Conservation (phyloP, 2,888 invertebrate genomes). For the Caenorhabditis imperialis region DNA sequence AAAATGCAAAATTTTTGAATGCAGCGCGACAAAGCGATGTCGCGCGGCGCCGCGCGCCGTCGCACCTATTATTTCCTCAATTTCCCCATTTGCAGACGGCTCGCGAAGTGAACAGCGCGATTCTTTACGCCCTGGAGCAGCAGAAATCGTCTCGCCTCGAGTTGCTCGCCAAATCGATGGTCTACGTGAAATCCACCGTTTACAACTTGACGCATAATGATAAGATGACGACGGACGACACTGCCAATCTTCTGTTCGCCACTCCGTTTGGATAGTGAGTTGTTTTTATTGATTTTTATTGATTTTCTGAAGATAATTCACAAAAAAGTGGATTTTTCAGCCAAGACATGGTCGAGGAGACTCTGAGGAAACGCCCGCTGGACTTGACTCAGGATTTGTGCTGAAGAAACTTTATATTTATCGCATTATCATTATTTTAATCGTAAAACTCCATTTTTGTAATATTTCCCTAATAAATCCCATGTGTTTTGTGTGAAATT, state of each 20-base stretch:
- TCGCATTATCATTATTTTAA: neutral
- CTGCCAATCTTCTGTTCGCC: constrained; percentile 10
- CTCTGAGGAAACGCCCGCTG: neutral
- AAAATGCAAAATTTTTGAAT: too few relatives aligned
- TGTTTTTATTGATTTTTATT: neutral
- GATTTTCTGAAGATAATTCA: neutral
- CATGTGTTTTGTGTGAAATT: constrained; percentile 1
- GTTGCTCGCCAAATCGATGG: constrained; percentile 32
- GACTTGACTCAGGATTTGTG: constrained; percentile 13
- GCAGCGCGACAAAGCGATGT: too few relatives aligned
- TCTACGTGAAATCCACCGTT: neutral
- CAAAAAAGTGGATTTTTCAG: constrained; percentile 6
- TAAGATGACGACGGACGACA: neutral
- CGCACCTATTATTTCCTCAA: too few relatives aligned
- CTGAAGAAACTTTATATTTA: neutral
- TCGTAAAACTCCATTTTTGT: neutral
- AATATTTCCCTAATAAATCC: neutral
- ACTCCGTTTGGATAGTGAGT: constrained; percentile 1
- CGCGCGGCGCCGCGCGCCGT: too few relatives aligned
- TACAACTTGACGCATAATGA: neutral
- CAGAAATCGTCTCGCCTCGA: constrained; percentile 29
- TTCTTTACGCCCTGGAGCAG: constrained; percentile 16
- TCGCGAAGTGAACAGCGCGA: constrained; percentile 32
- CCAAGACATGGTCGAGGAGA: constrained; percentile 11
- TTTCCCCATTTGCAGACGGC: constrained; percentile 41